A percentile compares a stretch with the other conserved stretches of the same genome.
Conservation (phyloP, 2,888 invertebrate species). For the Toxonevra muliebris region DNA sequence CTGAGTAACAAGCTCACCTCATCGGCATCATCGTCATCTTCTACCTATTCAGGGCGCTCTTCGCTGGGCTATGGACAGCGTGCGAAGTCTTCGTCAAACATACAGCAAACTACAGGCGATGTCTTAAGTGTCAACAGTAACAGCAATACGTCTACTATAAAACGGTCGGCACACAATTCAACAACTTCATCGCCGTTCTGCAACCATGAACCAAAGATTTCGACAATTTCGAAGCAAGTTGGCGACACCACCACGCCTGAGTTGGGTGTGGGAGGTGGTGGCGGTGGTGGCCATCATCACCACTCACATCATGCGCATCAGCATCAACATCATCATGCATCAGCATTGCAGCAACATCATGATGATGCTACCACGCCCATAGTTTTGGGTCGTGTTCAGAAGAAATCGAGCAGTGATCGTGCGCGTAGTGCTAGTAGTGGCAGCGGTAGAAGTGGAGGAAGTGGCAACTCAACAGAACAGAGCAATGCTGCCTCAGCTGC, state of each 20-base stretch:
- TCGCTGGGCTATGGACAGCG: slow-evolving; percentile 44
- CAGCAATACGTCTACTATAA: slow-evolving; percentile 44
- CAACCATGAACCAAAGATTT: slow-evolving; percentile 59
- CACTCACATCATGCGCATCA: slow-evolving; percentile 42
- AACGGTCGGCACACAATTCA: slow-evolving; percentile 41
- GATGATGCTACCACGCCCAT: slow-evolving; percentile 53
- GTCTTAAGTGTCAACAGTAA: slow-evolving; percentile 7
- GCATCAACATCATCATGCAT: slow-evolving; percentile 29
- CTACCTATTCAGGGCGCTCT: slow-evolving; percentile 41
- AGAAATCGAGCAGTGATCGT: slow-evolving; percentile 45
- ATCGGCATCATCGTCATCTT: slow-evolving; percentile 38
- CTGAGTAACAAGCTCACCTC: slow-evolving; percentile 48
- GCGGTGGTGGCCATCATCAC: slow-evolving; percentile 34
- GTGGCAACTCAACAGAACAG: slow-evolving; percentile 31
- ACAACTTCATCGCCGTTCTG: slow-evolving; percentile 45
- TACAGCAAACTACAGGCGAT: slow-evolving; percentile 36
- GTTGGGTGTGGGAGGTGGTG: neutral
- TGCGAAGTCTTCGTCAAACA: slow-evolving; percentile 49
- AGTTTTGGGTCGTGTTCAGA: slow-evolving; percentile 56
- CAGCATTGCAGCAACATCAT: slow-evolving; percentile 47
- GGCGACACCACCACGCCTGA: slow-evolving; percentile 48
- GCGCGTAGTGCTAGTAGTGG: slow-evolving; percentile 41
- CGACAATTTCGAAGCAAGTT: slow-evolving; percentile 64
- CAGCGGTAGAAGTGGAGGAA: slow-evolving; percentile 42
- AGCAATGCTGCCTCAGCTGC: slow-evolving; percentile 32